Conservation (phyloP, 2,113 vertebrate genomes). For the Thymallus thymallus region DNA sequence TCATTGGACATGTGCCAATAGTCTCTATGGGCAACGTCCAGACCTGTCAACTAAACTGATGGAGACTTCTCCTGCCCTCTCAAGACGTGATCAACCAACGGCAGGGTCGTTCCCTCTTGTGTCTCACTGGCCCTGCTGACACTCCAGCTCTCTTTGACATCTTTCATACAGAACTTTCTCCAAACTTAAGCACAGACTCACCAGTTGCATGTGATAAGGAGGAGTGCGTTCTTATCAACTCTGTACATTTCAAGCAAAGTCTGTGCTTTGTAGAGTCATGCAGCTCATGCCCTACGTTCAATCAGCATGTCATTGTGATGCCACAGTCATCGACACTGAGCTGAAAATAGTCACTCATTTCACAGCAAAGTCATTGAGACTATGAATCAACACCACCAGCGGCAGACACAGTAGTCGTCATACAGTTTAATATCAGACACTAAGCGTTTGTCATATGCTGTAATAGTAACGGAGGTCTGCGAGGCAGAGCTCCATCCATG, state of each 20-base stretch:
- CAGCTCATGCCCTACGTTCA: neutral
- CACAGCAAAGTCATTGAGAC: neutral
- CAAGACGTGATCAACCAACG: neutral
- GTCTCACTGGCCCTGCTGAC: neutral
- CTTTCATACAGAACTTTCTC: neutral
- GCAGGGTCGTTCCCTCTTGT: neutral
- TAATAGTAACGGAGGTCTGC: neutral
- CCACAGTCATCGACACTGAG: constrained; percentile 11
- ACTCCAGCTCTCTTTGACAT: neutral
- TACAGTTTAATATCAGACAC: neutral
- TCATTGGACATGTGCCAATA: too few species aligned
- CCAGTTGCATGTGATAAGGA: neutral
- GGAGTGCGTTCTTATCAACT: neutral
- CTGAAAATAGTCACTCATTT: constrained; percentile 2
- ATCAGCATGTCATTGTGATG: constrained; percentile 9
- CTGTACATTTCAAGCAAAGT: neutral
- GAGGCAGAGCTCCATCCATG: neutral
- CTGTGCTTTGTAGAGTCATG: neutral
- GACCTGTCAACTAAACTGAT: constrained; percentile 1
- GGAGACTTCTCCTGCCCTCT: neutral
- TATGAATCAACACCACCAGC: neutral
- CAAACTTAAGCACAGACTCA: neutral
- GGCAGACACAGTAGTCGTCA: neutral
- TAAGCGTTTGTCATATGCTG: neutral
- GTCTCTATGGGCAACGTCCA: neutral